Percentiles rank a stretch among this genome's conserved stretches.
These are phyloP conservation scores for Berghia stephanieae DNA, from an alignment of 1,140 invertebrate species.

Conservation along the genomic window DNA sequence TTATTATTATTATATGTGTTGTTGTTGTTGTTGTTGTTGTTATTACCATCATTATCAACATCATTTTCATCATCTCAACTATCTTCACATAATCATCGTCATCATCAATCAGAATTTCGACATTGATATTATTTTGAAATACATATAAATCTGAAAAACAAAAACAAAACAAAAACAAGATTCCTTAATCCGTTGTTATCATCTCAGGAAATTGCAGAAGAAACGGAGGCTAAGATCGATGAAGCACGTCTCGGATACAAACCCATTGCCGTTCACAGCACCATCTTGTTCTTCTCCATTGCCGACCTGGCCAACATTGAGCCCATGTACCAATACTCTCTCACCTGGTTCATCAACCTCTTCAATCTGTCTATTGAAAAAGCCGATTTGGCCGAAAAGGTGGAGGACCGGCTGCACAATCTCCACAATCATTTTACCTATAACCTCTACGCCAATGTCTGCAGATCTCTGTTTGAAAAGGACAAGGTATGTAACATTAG, in stretches of 20 bases:
- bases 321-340: conserved; percentile 68
- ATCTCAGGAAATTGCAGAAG: conserved; percentile 62
- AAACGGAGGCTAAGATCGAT: conserved; percentile 65
- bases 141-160: no score
- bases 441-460: conserved; percentile 66
- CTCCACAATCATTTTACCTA: conserved; percentile 66
- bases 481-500: conserved; percentile 53
- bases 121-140: no score
- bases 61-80: no score
- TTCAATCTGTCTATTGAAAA: conserved; percentile 66
- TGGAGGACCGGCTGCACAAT: conserved; percentile 64
- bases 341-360: conserved; percentile 68
- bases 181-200: no score
- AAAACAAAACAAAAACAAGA: no score
- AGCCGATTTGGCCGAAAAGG: conserved; percentile 55
- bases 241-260: conserved; percentile 64
- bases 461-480: conserved; percentile 67
- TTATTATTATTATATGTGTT: no score
- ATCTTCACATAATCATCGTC: no score
- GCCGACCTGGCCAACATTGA: conserved; percentile 68
- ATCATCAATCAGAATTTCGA: no score
- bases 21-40: no score
- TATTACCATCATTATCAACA: no score
- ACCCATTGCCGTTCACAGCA: conserved; percentile 65
- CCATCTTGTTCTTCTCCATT: conserved; percentile 68